These are phyloP conservation scores for Polymixis flavicincta DNA, from an alignment of 2,888 invertebrate species.

Conservation along the genomic window DNA sequence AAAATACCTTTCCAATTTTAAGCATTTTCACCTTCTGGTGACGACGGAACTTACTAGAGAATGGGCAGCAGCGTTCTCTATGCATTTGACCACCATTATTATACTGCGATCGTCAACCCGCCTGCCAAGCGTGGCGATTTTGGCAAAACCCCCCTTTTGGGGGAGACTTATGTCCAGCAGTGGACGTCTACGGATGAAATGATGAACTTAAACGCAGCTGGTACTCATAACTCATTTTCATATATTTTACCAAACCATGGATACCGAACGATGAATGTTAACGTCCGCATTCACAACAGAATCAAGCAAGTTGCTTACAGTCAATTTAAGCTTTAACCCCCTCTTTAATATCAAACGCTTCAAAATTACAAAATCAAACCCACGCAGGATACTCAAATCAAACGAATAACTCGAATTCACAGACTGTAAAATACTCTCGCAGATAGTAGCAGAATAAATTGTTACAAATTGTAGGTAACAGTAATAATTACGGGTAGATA, in stretches of 20 bases:
- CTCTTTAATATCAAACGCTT: not conserved
- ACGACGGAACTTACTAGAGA: too few species aligned
- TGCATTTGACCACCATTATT: too few species aligned
- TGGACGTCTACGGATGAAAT: too few species aligned
- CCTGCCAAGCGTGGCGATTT: too few species aligned
- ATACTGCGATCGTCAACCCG: too few species aligned
- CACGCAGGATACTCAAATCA: not conserved
- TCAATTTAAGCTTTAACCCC: not conserved
- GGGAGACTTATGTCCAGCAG: too few species aligned
- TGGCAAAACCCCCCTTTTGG: too few species aligned
- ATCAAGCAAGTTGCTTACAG: constrained; percentile 1
- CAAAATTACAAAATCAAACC: constrained; percentile 7
- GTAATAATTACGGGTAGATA: constrained; percentile 78
- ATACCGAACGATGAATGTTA: not conserved
- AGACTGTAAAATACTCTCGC: constrained; percentile 45
- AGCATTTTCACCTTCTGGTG: too few species aligned
- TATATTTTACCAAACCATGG: not conserved
- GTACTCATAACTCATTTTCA: not conserved
- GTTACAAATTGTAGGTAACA: constrained; percentile 77
- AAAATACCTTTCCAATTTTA: not conserved
- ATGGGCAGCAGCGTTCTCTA: too few species aligned
- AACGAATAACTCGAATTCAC: constrained; percentile 46
- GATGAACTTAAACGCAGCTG: not conserved
- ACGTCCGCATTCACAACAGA: not conserved
- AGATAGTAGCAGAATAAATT: constrained; percentile 66